phyloP scores from a whole-genome alignment of 2,888 invertebrate species.

The Caenorhabditis wallacei region DNA sequence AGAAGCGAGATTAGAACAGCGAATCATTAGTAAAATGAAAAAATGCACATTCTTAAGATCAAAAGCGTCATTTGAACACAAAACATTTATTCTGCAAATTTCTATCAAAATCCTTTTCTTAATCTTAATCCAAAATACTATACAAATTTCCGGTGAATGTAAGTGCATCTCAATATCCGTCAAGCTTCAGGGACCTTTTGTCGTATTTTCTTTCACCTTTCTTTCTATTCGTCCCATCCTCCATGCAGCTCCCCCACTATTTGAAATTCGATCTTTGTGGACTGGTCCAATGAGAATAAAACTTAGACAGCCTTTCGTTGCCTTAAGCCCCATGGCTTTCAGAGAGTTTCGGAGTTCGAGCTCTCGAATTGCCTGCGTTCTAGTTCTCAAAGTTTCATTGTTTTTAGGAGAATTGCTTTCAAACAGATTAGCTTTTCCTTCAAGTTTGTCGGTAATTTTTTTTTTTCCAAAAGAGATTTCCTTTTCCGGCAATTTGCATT shows the following conservation, averaged over 20 bases:
- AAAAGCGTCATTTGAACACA: background rate
- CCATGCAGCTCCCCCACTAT: slow-evolving; percentile 20
- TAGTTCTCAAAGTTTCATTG: slow-evolving; percentile 24
- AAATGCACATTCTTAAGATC: no score
- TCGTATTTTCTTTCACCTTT: slow-evolving; percentile 57
- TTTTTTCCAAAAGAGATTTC: no score
- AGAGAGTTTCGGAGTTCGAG: background rate
- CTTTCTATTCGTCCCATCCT: slow-evolving; percentile 13
- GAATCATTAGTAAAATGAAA: no score
- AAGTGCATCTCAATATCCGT: slow-evolving; percentile 39
- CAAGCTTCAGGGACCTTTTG: slow-evolving; percentile 33
- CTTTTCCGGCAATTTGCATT: no score
- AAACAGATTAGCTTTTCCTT: slow-evolving; percentile 29
- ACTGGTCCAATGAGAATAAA: slow-evolving; percentile 45
- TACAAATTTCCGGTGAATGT: slow-evolving; percentile 10
- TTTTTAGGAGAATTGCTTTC: slow-evolving; percentile 30
- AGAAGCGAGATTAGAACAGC: no score
- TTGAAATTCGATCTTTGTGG: slow-evolving; percentile 48
- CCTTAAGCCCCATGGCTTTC: slow-evolving; percentile 3
- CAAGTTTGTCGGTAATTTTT: no score
- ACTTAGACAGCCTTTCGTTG: slow-evolving; percentile 44
- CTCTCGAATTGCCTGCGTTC: background rate
- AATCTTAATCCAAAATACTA: no score
- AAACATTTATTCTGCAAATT: no score
- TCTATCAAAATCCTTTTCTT: no score